Evolutionary conservation across 2,888 invertebrate species (phyloP).

Genomic region (Drosophila aldrichi): DNA sequence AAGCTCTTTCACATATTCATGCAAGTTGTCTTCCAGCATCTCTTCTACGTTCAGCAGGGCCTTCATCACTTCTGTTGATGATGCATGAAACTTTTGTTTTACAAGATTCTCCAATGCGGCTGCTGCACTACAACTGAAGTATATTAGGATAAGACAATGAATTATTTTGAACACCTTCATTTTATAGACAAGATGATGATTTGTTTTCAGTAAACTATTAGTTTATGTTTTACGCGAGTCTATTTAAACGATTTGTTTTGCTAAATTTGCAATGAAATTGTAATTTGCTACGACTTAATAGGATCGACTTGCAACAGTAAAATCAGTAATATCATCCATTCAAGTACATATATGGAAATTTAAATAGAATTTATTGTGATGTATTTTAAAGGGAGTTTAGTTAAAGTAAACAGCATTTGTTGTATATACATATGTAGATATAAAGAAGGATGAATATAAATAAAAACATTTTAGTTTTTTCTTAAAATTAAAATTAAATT

Average conservation of each 20-base stretch:
- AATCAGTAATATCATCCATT: too few species aligned
- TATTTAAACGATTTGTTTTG: background rate
- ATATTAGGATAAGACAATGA: background rate
- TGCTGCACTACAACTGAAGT: background rate
- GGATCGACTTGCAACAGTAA: background rate
- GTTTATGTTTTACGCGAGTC: background rate
- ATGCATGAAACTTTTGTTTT: conserved; percentile 13
- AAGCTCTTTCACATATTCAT: conserved; percentile 19
- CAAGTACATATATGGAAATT: too few species aligned
- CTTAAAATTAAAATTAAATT: too few species aligned
- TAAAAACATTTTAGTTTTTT: background rate
- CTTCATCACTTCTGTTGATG: conserved; percentile 28
- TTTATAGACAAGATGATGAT: background rate
- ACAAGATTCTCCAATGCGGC: background rate
- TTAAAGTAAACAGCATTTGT: too few species aligned
- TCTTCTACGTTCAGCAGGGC: conserved; percentile 33
- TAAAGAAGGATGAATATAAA: background rate
- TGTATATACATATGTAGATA: too few species aligned
- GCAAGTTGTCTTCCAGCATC: conserved; percentile 30
- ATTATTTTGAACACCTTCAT: conserved; percentile 12
- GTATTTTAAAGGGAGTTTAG: too few species aligned
- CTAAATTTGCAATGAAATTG: background rate
- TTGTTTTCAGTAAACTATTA: background rate
- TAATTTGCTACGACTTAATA: background rate
- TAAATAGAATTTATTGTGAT: too few species aligned